Evolutionary conservation across 2,888 invertebrate species (phyloP).

Genomic region (Muschampia plurimacula): DNA sequence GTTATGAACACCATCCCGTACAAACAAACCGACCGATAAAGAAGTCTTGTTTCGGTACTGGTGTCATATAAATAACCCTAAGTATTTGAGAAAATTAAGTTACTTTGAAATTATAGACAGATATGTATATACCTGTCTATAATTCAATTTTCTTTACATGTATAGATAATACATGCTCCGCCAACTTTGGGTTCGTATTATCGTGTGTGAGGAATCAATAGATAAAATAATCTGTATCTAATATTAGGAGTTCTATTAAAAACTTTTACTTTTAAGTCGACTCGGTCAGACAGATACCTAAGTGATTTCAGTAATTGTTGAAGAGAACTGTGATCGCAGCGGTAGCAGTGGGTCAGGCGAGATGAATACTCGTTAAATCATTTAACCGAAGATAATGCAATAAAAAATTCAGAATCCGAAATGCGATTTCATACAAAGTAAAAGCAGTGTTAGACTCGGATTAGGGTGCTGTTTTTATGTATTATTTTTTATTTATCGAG

Average conservation of each 20-base stretch:
- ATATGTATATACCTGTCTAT: too few species aligned
- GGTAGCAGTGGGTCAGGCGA: conserved; percentile 6
- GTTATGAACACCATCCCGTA: too few species aligned
- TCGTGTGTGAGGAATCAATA: too few species aligned
- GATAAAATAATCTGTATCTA: too few species aligned
- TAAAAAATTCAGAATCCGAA: conserved; percentile 8
- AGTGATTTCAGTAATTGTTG: not conserved
- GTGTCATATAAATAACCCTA: too few species aligned
- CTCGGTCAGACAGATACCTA: not conserved
- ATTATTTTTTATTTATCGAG: not conserved
- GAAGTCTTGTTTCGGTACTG: too few species aligned
- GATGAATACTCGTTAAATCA: conserved; percentile 25
- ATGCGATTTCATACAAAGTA: conserved; percentile 1
- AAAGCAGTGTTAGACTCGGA: not conserved
- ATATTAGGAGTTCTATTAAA: not conserved
- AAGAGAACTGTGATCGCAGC: not conserved
- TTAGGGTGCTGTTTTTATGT: conserved; percentile 3
- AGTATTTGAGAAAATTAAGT: too few species aligned
- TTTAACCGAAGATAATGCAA: conserved; percentile 23
- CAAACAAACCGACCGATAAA: too few species aligned
- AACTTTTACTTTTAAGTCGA: not conserved
- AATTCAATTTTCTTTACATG: too few species aligned
- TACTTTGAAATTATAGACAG: too few species aligned
- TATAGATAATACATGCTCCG: too few species aligned
- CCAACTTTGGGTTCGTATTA: too few species aligned